Conservation (phyloP, 2,888 invertebrate genomes). For the Metacarcinus magister region DNA sequence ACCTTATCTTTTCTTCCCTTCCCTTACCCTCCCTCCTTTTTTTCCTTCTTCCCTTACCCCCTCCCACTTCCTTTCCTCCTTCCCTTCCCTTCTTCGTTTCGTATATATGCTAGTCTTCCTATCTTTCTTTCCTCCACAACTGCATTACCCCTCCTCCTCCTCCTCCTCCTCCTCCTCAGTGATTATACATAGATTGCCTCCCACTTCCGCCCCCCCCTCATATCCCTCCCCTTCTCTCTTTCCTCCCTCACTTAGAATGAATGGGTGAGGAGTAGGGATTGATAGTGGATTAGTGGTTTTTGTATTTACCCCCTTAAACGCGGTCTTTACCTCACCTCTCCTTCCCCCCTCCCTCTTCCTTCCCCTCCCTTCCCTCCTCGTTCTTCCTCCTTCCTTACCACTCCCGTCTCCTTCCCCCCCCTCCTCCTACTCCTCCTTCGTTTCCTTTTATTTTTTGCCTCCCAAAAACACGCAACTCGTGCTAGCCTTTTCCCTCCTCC, state of each 20-base stretch:
- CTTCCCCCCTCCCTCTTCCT: background rate
- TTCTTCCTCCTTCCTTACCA: background rate
- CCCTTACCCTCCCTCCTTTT: background rate
- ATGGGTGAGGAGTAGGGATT: background rate
- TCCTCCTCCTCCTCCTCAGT: background rate
- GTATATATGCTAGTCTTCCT: background rate
- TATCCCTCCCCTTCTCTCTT: slow-evolving; percentile 5
- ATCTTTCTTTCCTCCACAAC: background rate
- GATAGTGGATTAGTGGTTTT: background rate
- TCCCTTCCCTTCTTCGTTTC: background rate
- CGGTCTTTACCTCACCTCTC: too few relatives aligned
- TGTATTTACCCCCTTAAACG: background rate
- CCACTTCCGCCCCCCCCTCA: background rate
- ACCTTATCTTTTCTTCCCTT: background rate
- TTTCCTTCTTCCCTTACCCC: slow-evolving; percentile 31
- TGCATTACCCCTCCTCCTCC: background rate
- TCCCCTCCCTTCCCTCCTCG: background rate
- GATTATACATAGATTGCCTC: background rate
- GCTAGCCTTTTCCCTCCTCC: background rate
- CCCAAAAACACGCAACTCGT: background rate
- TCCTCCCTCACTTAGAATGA: slow-evolving; percentile 37
- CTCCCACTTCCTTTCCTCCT: too few relatives aligned
- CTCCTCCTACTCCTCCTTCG: background rate
- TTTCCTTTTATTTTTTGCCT: background rate
- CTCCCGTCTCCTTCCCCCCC: background rate